Percentiles rank a stretch among this genome's conserved stretches.
phyloP scores from a whole-genome alignment of 2,113 vertebrate species.

The Hippocampus abdominalis region DNA sequence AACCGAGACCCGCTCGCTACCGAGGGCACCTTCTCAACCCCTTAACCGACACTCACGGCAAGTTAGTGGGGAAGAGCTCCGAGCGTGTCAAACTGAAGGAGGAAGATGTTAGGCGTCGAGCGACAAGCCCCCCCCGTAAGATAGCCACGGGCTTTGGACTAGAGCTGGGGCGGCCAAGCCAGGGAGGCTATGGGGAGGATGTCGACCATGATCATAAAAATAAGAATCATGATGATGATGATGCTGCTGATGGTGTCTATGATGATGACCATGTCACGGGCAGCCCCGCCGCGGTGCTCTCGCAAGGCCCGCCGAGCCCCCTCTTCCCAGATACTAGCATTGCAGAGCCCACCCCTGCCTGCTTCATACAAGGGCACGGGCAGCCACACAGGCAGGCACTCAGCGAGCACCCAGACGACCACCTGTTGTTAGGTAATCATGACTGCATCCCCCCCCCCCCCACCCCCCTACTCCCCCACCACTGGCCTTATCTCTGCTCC shows the following conservation, averaged over 20 bases:
- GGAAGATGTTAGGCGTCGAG: conserved; percentile 46
- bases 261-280: conserved; percentile 66
- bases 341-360: conserved; percentile 70
- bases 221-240: conserved; percentile 32
- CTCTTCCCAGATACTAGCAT: conserved; percentile 75
- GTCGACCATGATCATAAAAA: conserved; percentile 57
- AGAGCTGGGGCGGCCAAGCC: conserved; percentile 51
- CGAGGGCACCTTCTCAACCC: conserved; percentile 42
- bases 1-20: conserved; percentile 60
- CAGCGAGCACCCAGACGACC: conserved; percentile 72
- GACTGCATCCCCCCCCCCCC: conserved; percentile 72
- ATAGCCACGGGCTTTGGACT: conserved; percentile 57
- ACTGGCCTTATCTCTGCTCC: conserved; percentile 70
- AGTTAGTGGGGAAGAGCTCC: conserved; percentile 34
- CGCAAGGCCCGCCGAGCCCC: conserved; percentile 64
- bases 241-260: conserved; percentile 38
- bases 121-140: conserved; percentile 42
- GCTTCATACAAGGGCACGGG: conserved; percentile 71
- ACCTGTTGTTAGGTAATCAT: conserved; percentile 79
- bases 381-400: conserved; percentile 73
- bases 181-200: conserved; percentile 57
- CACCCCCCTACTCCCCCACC: conserved; percentile 36
- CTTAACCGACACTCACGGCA: conserved; percentile 38
- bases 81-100: conserved; percentile 27
- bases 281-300: conserved; percentile 63